Evolutionary conservation across 37 sponge, comb jelly and placozoan species (phyloP).

Genomic region (Eunapius fragilis): DNA sequence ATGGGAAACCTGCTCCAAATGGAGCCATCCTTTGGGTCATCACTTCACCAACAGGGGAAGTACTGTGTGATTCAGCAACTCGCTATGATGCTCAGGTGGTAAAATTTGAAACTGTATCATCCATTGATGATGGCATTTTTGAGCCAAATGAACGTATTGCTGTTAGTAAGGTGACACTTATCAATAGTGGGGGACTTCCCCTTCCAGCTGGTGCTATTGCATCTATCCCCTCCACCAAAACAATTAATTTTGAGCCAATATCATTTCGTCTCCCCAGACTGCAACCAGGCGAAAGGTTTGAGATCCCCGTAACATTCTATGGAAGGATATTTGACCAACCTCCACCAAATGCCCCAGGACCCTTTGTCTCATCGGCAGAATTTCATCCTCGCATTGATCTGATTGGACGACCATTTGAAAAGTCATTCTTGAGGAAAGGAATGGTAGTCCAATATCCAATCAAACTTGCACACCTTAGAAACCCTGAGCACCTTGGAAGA

Average conservation of each 20-base stretch:
- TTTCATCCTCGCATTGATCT: slow-evolving; percentile 56
- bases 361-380: slow-evolving; percentile 37
- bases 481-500: slow-evolving; percentile 34
- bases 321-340: slow-evolving; percentile 79
- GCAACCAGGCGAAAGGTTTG: slow-evolving; percentile 1
- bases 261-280: slow-evolving; percentile 44
- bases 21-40: slow-evolving; percentile 67
- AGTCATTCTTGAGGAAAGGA: slow-evolving; percentile 18
- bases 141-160: slow-evolving; percentile 79
- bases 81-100: slow-evolving; percentile 56
- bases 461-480: slow-evolving; percentile 21
- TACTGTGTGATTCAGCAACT: slow-evolving; percentile 31
- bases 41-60: slow-evolving; percentile 11
- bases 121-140: slow-evolving; percentile 74
- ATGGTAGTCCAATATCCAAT: slow-evolving; percentile 74
- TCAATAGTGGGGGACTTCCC: slow-evolving; percentile 55
- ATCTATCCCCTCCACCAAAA: slow-evolving; percentile 35
- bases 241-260: slow-evolving; percentile 70
- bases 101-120: slow-evolving; percentile 19
- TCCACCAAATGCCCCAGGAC: slow-evolving; percentile 68
- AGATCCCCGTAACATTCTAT: slow-evolving; percentile 37
- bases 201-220: slow-evolving; percentile 60
- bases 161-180: slow-evolving; percentile 30
- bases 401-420: slow-evolving; percentile 55
- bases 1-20: slow-evolving; percentile 41